These are phyloP conservation scores for Eulemur mongoz DNA, from an alignment of 2,797 vertebrate species.

Conservation along the genomic window DNA sequence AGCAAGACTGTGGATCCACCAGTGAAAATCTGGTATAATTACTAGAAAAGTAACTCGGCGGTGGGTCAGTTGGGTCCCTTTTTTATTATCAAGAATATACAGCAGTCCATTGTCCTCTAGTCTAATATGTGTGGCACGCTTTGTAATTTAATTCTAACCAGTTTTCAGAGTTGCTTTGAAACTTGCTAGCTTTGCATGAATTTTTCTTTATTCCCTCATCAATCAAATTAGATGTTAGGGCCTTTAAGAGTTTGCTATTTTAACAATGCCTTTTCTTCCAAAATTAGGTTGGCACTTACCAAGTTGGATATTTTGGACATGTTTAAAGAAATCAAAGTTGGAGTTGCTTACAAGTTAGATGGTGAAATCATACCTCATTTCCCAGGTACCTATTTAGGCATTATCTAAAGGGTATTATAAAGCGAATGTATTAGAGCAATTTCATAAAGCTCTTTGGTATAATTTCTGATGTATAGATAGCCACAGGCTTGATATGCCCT, in stretches of 20 bases:
- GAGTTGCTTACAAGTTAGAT: constrained; percentile 93
- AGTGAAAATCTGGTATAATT: not conserved
- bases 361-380: constrained; percentile 96
- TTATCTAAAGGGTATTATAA: not conserved
- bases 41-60: not conserved
- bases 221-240: not conserved
- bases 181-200: constrained; percentile 35
- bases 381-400: constrained; percentile 89
- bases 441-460: not conserved
- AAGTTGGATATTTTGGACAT: constrained; percentile 98
- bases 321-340: constrained; percentile 95
- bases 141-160: constrained; percentile 16
- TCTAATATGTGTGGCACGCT: not conserved
- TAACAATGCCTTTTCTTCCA: constrained; percentile 57
- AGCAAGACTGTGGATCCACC: not conserved
- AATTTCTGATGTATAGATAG: not conserved
- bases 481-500: not conserved
- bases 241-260: constrained; percentile 29
- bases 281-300: constrained; percentile 94
- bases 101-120: not conserved
- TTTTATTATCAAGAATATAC: not conserved
- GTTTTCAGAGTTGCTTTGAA: constrained; percentile 57
- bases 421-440: not conserved
- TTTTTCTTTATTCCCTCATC: constrained; percentile 3
- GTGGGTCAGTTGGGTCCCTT: not conserved